phyloP scores from a whole-genome alignment of 1,140 invertebrate genomes.

The Drosophila ambigua region DNA sequence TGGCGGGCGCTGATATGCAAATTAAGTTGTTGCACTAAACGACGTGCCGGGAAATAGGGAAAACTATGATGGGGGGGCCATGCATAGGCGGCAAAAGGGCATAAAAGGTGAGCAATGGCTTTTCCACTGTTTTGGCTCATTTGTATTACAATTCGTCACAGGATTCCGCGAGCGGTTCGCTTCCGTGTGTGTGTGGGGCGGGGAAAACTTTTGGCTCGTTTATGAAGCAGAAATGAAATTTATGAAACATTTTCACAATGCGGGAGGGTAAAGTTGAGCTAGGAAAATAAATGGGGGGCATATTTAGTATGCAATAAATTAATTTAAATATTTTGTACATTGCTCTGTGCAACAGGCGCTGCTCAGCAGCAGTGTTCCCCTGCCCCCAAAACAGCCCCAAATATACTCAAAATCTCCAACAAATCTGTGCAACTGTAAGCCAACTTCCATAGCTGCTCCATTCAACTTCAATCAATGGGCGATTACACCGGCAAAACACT shows the following conservation, averaged over 20 bases:
- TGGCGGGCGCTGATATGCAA: constrained; percentile 79
- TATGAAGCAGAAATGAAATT: constrained; percentile 29
- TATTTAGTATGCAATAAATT: not conserved
- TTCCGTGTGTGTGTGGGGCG: constrained; percentile 10
- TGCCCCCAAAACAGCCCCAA: no score
- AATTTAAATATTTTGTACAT: not conserved
- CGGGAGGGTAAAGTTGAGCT: constrained; percentile 14
- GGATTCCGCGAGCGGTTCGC: constrained; percentile 3
- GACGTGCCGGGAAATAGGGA: constrained; percentile 77
- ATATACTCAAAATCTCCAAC: no score
- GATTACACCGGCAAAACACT: constrained; percentile 29
- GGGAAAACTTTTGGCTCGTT: constrained; percentile 44
- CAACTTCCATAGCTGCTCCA: not conserved
- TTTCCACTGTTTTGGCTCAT: constrained; percentile 48
- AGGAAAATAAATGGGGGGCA: no score
- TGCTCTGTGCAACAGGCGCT: not conserved
- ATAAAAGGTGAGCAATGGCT: constrained; percentile 28
- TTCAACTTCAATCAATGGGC: constrained; percentile 35
- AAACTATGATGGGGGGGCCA: constrained; percentile 34
- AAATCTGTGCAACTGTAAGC: no score
- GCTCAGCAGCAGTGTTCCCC: no score
- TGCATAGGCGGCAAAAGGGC: constrained; percentile 19
- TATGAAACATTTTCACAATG: constrained; percentile 4
- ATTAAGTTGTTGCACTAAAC: constrained; percentile 82
- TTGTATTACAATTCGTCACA: constrained; percentile 80